phyloP scores from a whole-genome alignment of 2,113 vertebrate species.

The Gambusia holbrooki region DNA sequence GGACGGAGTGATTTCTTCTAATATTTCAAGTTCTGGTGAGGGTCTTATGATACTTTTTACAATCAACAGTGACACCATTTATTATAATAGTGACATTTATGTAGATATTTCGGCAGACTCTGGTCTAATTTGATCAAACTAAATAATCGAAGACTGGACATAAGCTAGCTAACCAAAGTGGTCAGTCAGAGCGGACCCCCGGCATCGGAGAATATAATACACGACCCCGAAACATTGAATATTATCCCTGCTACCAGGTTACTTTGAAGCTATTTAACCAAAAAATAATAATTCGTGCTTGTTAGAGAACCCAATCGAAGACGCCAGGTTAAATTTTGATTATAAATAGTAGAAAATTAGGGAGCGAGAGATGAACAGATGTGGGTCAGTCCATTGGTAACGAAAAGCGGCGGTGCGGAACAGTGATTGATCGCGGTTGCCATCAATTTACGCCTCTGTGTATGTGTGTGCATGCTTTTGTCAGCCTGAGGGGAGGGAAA shows the following conservation, averaged over 20 bases:
- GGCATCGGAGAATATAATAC: constrained; percentile 47
- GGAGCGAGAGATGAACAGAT: constrained; percentile 59
- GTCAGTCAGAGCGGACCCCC: constrained; percentile 64
- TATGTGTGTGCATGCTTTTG: constrained; percentile 8
- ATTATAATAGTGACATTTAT: constrained; percentile 3
- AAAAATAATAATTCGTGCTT: constrained; percentile 1
- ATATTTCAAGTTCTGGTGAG: constrained; percentile 75
- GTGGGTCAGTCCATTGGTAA: constrained; percentile 69
- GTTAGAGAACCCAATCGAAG: background rate
- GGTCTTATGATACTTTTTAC: constrained; percentile 42
- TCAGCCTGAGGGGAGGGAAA: constrained; percentile 21
- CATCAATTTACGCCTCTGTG: constrained; percentile 52
- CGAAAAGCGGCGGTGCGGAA: constrained; percentile 74
- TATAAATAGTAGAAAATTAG: constrained; percentile 12
- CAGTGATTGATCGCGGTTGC: constrained; percentile 71
- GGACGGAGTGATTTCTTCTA: constrained; percentile 67
- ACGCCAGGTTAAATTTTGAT: constrained; percentile 3
- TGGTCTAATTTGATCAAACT: constrained; percentile 45
- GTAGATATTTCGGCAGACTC: constrained; percentile 8
- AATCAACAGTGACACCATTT: background rate
- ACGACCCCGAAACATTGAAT: background rate
- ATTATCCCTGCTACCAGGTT: background rate
- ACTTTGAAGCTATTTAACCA: constrained; percentile 32
- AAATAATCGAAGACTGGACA: constrained; percentile 57
- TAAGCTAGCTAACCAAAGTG: constrained; percentile 72